A percentile compares a stretch with the other conserved stretches of the same genome.
These are phyloP conservation scores for Pongo pygmaeus DNA, from an alignment of 2,113 vertebrate species.

Conservation along the genomic window DNA sequence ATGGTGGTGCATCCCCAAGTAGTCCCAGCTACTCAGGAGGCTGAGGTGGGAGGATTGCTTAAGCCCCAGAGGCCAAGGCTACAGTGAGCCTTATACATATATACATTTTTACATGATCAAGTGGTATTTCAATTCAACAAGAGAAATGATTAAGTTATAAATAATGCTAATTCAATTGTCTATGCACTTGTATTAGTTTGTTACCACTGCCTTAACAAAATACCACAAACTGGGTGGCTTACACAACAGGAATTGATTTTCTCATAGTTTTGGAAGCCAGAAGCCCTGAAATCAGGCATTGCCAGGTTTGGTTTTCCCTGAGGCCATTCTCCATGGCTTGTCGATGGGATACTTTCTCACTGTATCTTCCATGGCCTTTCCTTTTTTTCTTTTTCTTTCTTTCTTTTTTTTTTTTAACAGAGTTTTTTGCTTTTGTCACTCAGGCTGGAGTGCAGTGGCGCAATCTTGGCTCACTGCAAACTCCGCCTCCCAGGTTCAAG, in stretches of 20 bases:
- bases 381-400: no score
- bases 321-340: background rate
- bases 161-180: background rate
- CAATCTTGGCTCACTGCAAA: no score
- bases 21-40: background rate
- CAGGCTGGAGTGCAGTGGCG: no score
- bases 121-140: background rate
- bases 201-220: background rate
- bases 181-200: background rate
- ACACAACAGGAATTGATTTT: background rate
- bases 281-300: background rate
- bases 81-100: background rate
- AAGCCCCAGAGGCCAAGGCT: background rate
- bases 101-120: background rate
- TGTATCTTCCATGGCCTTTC: background rate
- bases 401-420: no score
- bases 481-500: no score
- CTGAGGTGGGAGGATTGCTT: background rate
- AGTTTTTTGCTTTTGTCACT: no score
- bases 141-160: background rate
- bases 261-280: background rate
- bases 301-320: background rate
- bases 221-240: background rate
- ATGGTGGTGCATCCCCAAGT: background rate
- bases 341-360: background rate